Evolutionary conservation across 1,140 invertebrate genomes (phyloP), one percentile per base, ranked within the genome.

Genomic region (Monomorium pharaonis): DNA sequence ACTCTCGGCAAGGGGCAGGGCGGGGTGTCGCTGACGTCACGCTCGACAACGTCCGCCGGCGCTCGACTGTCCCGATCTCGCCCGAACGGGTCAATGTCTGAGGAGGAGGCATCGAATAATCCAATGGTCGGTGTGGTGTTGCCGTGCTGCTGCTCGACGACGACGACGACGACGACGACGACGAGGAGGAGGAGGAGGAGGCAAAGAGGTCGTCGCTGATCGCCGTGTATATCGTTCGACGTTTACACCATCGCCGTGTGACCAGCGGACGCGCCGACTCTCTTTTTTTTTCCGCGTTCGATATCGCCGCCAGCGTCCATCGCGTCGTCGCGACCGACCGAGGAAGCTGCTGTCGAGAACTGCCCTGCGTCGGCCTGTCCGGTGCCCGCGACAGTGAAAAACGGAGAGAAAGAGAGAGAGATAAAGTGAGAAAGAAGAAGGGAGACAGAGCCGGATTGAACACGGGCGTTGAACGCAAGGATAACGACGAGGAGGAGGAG

Each of bases 21-120:
- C 77, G 91, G 86, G 91, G 91, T 63, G 44, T 84, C 49, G 88
- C 91, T 95, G 95, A 95, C 95, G 95, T 96, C 95, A 95, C 88
- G 84, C 90, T 96, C 95, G 95, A 95, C 91, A 92, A 94, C 94
- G 91, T 96, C 94, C 96, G 96, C 88, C 10, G 88, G 75, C 87
- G 86, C 94, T 96, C 96, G 96, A 96, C 93, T 94, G 94, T 92
- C 91, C 95, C 95, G 95, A 95, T 92, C 91, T 93, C 89, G 83
- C 88, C 94, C 96, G 96, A 97, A 96, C 95, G 95, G 96, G 96
- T 96, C 96, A 96, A 97, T 97, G 96, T 96, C 96, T 96, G 96
- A 96, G 78, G 67, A 80, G 94, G 92, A 95, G 92, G 96, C 96
- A 96, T 96, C 96, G 96, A 96, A 96, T 96, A 96, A 96, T 96